Base-by-base conservation (phyloP, 2,888 invertebrate species). In the Monoplex corrugatus region DNA sequence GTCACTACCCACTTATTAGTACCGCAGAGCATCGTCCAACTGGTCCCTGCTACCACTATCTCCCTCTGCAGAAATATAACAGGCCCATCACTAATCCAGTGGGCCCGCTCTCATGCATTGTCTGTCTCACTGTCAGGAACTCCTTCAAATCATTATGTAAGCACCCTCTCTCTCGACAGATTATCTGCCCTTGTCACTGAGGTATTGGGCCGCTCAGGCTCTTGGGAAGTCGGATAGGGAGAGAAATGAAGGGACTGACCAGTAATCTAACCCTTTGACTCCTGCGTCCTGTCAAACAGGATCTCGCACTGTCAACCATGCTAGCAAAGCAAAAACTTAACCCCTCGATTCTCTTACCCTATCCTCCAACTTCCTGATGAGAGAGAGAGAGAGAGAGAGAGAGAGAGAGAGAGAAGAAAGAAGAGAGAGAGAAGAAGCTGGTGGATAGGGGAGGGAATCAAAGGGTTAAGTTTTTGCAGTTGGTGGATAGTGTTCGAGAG, bases 151-250 rank as follows among this genome's bases (percentile, higher is more conserved):
- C 87, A 57, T 80, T 57, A 80, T 80, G 80, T 82, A 87, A 87
- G 87, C 87, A 87, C n/a, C n/a, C 87, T 80, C 72, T 40, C 87
- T 40, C 78, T 32, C 50, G 87, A 80, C 87, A 87, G 38, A 87
- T 80, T 57, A 87, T 87, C 87, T 75, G 87, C 57, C 80, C 57
- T 38, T 87, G 80, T 78, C 40, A 50, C 50, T 32, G 50, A 16
- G 8, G 57, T 78, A 44, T 72, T 86, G 43, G 44, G 44, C 72
- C 72, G 50, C 87, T 78, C 87, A 87, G 80, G 87, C 57, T 45
- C n/a, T 28, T 32, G 80, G 57, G 80, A 50, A 35, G 87, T 35
- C 57, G 80, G 87, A 87, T 80, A 80, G n/a, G 80, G 80, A 57
- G 57, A 57, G 84, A 84, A 50, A 84, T 82, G 82, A 32, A 10